Conservation (phyloP, 2,797 vertebrate species). For the Lycodopsis pacificus region DNA sequence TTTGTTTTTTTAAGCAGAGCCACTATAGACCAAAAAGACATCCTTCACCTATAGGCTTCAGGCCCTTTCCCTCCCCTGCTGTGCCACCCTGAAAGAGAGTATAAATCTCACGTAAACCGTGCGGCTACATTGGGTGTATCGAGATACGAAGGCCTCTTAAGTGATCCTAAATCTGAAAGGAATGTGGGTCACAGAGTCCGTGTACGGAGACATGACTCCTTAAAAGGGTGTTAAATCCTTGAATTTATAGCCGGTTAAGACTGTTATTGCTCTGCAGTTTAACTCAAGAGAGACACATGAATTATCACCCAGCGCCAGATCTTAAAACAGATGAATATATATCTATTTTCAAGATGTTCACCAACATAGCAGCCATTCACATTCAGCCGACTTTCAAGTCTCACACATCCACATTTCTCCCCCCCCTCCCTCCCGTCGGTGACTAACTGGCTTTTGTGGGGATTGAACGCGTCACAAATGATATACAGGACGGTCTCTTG, state of each 20-base stretch:
- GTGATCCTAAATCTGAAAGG: slow-evolving; percentile 53
- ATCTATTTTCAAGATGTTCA: slow-evolving; percentile 23
- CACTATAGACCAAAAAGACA: slow-evolving; percentile 59
- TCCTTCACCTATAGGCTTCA: slow-evolving; percentile 48
- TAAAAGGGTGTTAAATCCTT: slow-evolving; percentile 43
- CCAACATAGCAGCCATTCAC: slow-evolving; percentile 22
- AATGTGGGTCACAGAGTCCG: slow-evolving; percentile 29
- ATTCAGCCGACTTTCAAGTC: neutral
- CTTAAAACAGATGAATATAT: slow-evolving; percentile 1
- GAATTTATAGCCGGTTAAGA: slow-evolving; percentile 34
- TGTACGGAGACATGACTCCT: slow-evolving; percentile 18
- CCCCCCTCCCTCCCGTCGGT: accelerated
- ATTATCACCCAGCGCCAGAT: slow-evolving; percentile 10
- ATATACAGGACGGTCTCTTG: slow-evolving; percentile 4
- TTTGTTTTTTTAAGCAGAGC: slow-evolving; percentile 51
- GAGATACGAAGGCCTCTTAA: slow-evolving; percentile 26
- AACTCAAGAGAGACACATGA: slow-evolving; percentile 23
- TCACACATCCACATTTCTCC: neutral
- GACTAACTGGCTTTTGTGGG: neutral
- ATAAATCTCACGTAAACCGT: slow-evolving; percentile 54
- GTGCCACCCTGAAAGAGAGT: slow-evolving; percentile 44
- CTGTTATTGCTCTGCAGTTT: slow-evolving; percentile 41
- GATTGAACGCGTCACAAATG: slow-evolving; percentile 39
- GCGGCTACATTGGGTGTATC: slow-evolving; percentile 36
- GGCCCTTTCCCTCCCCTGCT: slow-evolving; percentile 25